phyloP scores from a whole-genome alignment of 2,113 vertebrate species.

The Zeus faber region DNA sequence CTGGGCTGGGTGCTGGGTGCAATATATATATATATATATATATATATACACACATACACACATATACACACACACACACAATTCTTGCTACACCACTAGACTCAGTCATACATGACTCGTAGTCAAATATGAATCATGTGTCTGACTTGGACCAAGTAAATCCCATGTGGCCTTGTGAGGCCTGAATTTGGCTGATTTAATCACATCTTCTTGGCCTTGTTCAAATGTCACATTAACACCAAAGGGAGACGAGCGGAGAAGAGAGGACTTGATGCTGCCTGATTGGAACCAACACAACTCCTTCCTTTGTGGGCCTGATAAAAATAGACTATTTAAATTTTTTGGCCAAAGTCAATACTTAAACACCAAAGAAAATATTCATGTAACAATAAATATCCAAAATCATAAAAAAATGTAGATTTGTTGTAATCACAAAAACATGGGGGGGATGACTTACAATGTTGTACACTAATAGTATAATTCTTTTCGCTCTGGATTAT shows the following conservation, averaged over 20 bases:
- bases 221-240: constrained; percentile 7
- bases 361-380: background rate
- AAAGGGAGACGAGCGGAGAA: constrained; percentile 14
- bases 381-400: too few relatives aligned
- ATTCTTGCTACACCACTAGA: too few relatives aligned
- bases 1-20: too few relatives aligned
- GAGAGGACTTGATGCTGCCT: constrained; percentile 10
- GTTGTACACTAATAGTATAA: too few relatives aligned
- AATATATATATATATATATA: too few relatives aligned
- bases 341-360: background rate
- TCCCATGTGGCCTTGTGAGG: background rate
- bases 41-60: too few relatives aligned
- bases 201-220: background rate
- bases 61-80: too few relatives aligned
- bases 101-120: constrained; percentile 6
- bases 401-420: too few relatives aligned
- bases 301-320: background rate
- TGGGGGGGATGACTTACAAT: too few relatives aligned
- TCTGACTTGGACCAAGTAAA: background rate
- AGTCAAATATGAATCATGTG: background rate
- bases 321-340: constrained; percentile 11
- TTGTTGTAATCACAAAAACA: too few relatives aligned
- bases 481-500: too few relatives aligned
- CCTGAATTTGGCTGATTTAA: too few relatives aligned
- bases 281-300: constrained; percentile 22